Base-by-base conservation (phyloP, 2,888 invertebrate species). In the Acrobasis repandana region DNA sequence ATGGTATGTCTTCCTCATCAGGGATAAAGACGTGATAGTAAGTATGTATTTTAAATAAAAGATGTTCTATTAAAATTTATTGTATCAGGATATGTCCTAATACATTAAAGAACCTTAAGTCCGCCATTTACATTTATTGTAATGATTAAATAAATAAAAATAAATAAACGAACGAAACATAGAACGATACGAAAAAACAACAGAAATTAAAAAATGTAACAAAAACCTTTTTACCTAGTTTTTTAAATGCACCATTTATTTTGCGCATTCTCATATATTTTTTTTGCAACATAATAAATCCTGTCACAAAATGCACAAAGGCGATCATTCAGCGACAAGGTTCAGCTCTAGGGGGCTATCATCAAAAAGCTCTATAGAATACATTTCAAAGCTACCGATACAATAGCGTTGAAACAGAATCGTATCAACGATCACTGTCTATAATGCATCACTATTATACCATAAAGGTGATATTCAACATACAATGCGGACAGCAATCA, bases 331-430 rank as follows among this genome's bases (percentile, higher is more conserved):
- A 72, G 71, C 74, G 81, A 81, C 79, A 82, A 76, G 70, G 71
- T 67, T 65, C 66, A 51, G 65, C 68, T 71, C 66, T 68, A 72
- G 67, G 62, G 68, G 64, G 67, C 65, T 73, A 75, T 65, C 66
- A 61, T 59, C 66, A 73, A 75, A 79, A 73, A 67, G 67, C 67
- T 70, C 72, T 76, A 80, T 83, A 83, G 75, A 83, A 79, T 66
- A 70, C 69, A 63, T 71, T 76, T 80, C 79, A 85, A 83, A 82
- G 82, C 73, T 62, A 66, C 75, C 71, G 74, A 59, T 76, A 86
- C 80, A 86, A 86, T 79, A 63, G 77, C 75, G 75, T 76, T 78
- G 80, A 84, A 80, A 84, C 76, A 71, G 81, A 85, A 88, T 84
- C 74, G 71, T 88, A 89, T 88, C 87, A 67, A 62, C 57, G 71